Evolutionary conservation across 2,113 vertebrate species (phyloP), one percentile per base, ranked within the genome.

Genomic region (Sialia sialis): DNA sequence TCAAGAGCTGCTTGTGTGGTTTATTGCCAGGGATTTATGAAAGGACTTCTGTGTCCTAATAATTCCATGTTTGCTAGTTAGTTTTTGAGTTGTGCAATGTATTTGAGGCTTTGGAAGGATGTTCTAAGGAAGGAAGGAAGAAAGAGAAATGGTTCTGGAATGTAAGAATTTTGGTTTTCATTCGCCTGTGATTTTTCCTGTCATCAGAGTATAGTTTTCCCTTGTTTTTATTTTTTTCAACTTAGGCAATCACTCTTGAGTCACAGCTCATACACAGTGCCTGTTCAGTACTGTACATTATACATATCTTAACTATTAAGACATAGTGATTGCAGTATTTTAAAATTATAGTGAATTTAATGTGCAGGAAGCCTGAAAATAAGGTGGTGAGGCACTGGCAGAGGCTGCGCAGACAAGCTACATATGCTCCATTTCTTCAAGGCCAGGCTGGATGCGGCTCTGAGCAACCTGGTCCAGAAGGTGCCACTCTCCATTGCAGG

Each of bases 241-340:
- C n/a, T 64, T n/a, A 48, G 49, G 11, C 41, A 34, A 19, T 46
- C 27, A 38, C 27, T 55, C 22, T 39, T 9, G 39, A 73, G 27
- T 63, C 54, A 39, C 22, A 11, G 23, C 19, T 55, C 18, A 5
- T n/a, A 55, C 12, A 23, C 15, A 29, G 49, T 55, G 11, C 15
- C 23, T 56, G 4, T n/a, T 63, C 5, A 48, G 12, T 19, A 34
- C 23, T 0, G 0, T 55, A 22, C 18, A 23, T 56, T 34, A 29
- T 10, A 19, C 4, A 12, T 26, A 12, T 51, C 29, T 48, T 46
- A 27, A 29, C 11, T 39, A 29, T n/a, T 46, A 22, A 48, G 34
- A 19, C 6, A 18, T 11, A 55, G 23, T 46, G 15, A 46, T 55
- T 84, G 27, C 48, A 74, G 18, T 56, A 48, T 48, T 39, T 74